Evolutionary conservation across 2,113 vertebrate genomes (phyloP).

Genomic region (Galemys pyrenaicus): DNA sequence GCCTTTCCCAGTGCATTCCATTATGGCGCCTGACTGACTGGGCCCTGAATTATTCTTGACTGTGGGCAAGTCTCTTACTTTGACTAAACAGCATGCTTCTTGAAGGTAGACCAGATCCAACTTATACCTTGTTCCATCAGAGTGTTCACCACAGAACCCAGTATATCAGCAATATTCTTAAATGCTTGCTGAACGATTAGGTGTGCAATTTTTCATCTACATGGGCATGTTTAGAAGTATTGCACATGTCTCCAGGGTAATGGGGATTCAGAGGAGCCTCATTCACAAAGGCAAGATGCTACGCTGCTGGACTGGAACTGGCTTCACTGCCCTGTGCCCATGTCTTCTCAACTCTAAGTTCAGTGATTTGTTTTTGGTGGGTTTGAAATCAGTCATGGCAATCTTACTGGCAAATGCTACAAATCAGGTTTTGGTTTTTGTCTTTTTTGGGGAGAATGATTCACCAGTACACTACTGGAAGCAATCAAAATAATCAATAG

Average conservation of each 20-base stretch:
- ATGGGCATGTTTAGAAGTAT: neutral
- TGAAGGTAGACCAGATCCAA: neutral
- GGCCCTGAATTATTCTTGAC: neutral
- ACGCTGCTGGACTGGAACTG: neutral
- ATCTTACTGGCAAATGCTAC: neutral
- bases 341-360: neutral
- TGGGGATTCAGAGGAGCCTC: neutral
- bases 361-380: neutral
- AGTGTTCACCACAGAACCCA: neutral
- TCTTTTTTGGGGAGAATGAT: neutral
- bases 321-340: too few species aligned
- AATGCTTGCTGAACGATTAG: neutral
- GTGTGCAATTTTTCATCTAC: neutral
- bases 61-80: neutral
- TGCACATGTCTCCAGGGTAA: neutral
- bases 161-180: neutral
- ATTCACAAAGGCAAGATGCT: rapidly evolving
- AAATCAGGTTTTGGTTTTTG: neutral
- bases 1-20: neutral
- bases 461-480: neutral
- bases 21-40: neutral
- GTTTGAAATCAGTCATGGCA: neutral
- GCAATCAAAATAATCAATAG: neutral
- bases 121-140: neutral
- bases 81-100: neutral